Conservation (phyloP, 2,888 invertebrate genomes). For the Noctuana brunneofusca region DNA sequence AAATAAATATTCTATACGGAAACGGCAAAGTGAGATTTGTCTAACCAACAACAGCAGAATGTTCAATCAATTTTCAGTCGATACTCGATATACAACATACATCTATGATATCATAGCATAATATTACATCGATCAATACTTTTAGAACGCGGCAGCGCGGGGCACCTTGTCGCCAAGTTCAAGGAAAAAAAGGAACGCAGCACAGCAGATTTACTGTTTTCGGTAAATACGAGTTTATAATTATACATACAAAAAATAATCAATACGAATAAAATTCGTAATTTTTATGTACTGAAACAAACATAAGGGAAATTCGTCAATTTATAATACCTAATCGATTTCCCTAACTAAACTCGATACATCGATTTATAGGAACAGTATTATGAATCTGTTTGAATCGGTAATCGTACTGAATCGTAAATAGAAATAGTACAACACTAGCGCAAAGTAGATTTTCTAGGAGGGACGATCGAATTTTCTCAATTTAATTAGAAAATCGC, state of each 20-base stretch:
- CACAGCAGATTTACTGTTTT: no score
- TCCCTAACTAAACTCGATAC: not conserved
- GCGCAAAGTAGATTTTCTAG: slow-evolving; percentile 61
- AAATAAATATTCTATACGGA: not conserved
- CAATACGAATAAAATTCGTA: no score
- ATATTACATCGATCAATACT: slow-evolving; percentile 7
- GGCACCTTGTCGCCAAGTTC: no score
- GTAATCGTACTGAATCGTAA: no score
- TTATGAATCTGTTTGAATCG: not conserved
- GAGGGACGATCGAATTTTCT: slow-evolving; percentile 58
- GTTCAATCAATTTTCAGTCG: not conserved
- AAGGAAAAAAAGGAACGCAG: no score
- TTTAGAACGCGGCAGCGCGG: no score
- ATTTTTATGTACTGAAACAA: no score
- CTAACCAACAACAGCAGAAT: not conserved
- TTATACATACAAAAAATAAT: no score
- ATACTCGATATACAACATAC: not conserved
- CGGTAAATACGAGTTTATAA: no score
- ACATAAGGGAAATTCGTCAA: no score
- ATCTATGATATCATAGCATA: not conserved
- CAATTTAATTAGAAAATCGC: slow-evolving; percentile 50
- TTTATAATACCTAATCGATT: slow-evolving; percentile 3
- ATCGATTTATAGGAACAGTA: not conserved
- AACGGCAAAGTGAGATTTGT: not conserved
- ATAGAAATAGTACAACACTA: slow-evolving; percentile 58